Evolutionary conservation across 2,113 vertebrate species (phyloP), one percentile per base, ranked within the genome.

Genomic region (Alethe diademata): DNA sequence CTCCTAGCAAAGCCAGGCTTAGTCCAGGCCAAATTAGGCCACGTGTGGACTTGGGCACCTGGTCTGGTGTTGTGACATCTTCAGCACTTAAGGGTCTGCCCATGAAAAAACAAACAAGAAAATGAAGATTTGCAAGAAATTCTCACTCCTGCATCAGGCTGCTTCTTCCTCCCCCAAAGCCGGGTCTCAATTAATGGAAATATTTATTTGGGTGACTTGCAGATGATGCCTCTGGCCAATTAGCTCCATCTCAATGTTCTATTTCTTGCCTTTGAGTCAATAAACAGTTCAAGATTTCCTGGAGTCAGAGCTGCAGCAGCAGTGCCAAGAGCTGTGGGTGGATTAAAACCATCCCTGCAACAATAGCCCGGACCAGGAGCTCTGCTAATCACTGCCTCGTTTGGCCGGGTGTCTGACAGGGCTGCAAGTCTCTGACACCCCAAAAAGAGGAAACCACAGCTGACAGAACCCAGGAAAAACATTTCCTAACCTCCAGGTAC

Each of bases 291-390:
- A 94, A 97, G 97, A 97, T 97, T 98, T 98, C 97, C 97, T 97
- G 95, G 97, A 98, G 95, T 96, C 92, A 80, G 95, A 97, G 97
- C 90, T 82, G 38, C 88, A 93, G 87, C 29, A 8, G 7, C 50
- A 23, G 94, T 94, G 97, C 97, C 97, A 97, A 97, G 97, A 97
- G 62, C 93, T 88, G 95, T 88, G 93, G 94, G 94, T 97, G 97
- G 94, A 98, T 98, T 96, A 97, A 98, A 98, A 97, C 96, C 98
- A 98, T 97, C 86, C 97, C 95, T 97, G 92, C 88, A 97, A 97
- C 96, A 97, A 97, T 96, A 95, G 94, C 88, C 90, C 88, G 29
- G 11, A 93, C 85, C 24, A 84, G 95, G 95, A 96, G 88, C 93
- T 86, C 88, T 94, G 95, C 94, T 96, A 95, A 97, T 97, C 97